Conservation (phyloP, 2,888 invertebrate species). For the Chymomyza procnemis region DNA sequence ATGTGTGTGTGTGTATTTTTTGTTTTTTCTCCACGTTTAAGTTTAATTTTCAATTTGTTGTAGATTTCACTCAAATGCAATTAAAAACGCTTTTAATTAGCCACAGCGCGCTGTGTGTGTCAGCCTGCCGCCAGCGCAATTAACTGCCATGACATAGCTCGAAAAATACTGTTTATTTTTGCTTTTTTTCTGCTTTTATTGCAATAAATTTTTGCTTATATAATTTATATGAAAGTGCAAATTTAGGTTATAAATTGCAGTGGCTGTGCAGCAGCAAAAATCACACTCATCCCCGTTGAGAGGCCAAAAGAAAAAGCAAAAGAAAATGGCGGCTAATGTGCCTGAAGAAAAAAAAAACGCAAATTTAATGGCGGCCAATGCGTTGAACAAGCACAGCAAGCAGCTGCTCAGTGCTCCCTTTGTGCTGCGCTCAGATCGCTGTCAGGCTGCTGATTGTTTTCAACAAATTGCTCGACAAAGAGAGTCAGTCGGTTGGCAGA, state of each 20-base stretch:
- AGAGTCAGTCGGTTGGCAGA: slow-evolving; percentile 23
- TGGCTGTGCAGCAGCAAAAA: too few relatives aligned
- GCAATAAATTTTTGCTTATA: slow-evolving; percentile 30
- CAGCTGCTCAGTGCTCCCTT: background rate
- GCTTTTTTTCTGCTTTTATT: too few relatives aligned
- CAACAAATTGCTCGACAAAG: slow-evolving; percentile 31
- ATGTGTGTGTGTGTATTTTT: too few relatives aligned
- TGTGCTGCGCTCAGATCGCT: background rate
- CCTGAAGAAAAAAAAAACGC: background rate
- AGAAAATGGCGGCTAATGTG: slow-evolving; percentile 35
- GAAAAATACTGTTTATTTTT: background rate
- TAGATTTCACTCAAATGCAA: slow-evolving; percentile 40
- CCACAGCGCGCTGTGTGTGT: background rate
- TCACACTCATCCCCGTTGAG: too few relatives aligned
- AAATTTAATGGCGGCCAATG: background rate
- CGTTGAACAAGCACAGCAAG: too few relatives aligned
- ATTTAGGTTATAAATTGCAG: slow-evolving; percentile 36
- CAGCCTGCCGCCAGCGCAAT: slow-evolving; percentile 4
- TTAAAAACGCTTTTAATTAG: slow-evolving; percentile 17
- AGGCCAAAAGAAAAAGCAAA: slow-evolving; percentile 3
- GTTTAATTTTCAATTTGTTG: slow-evolving; percentile 26
- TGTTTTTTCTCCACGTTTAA: slow-evolving; percentile 31
- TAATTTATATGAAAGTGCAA: slow-evolving; percentile 26
- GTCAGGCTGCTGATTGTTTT: slow-evolving; percentile 32
- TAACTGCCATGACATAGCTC: slow-evolving; percentile 17